These are phyloP conservation scores for Macroglossus sobrinus DNA, from an alignment of 2,113 vertebrate species.

Conservation along the genomic window DNA sequence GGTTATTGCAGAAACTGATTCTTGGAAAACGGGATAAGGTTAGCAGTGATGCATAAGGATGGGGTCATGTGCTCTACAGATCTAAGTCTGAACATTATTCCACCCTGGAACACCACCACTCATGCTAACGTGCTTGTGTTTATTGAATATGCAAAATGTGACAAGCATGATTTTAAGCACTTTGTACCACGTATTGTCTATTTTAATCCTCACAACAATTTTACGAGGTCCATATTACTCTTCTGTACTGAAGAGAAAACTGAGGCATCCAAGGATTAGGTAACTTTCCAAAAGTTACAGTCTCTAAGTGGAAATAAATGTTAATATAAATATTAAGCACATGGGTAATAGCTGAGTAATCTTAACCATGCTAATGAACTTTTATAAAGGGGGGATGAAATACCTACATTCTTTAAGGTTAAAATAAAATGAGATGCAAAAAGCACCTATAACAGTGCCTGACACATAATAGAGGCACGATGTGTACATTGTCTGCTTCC, in stretches of 20 bases:
- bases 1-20: neutral
- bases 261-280: neutral
- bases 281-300: neutral
- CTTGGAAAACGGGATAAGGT: neutral
- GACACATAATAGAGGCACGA: too few relatives aligned
- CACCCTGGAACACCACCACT: fast-evolving
- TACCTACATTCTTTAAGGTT: neutral
- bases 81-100: neutral
- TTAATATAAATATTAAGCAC: neutral
- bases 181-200: neutral
- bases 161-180: neutral
- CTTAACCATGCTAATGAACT: neutral
- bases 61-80: neutral
- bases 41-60: neutral
- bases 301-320: neutral
- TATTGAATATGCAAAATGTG: neutral
- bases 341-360: neutral
- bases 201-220: neutral
- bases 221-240: neutral
- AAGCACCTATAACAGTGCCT: neutral
- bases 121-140: neutral
- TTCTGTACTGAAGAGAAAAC: neutral
- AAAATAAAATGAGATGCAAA: neutral
- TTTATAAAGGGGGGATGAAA: neutral
- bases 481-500: neutral